Conservation (phyloP, 2,113 vertebrate genomes). For the Phaetusa simplex region DNA sequence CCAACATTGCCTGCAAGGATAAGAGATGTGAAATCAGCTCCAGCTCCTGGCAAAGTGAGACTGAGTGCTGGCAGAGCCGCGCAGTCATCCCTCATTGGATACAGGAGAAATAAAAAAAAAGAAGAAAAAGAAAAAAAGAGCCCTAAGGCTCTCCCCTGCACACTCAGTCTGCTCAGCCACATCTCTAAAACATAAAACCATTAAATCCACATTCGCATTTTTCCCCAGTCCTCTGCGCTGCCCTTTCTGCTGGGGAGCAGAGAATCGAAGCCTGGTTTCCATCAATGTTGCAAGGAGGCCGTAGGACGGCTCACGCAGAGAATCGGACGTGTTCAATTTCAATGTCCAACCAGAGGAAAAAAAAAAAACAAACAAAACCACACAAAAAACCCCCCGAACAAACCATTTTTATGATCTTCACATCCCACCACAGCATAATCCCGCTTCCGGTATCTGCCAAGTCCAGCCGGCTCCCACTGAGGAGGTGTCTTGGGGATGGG, state of each 20-base stretch:
- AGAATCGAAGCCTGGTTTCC: slow-evolving; percentile 42
- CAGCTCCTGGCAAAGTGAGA: not conserved
- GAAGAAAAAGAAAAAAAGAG: not conserved
- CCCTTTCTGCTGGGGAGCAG: slow-evolving; percentile 4
- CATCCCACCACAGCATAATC: not conserved
- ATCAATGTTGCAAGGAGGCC: not conserved
- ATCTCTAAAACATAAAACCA: slow-evolving; percentile 10
- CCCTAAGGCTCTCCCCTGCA: not conserved
- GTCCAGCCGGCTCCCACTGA: not conserved
- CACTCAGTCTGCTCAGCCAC: not conserved
- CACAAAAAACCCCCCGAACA: not conserved
- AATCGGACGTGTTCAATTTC: slow-evolving; percentile 45
- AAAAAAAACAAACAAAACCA: not conserved
- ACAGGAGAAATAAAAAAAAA: not conserved
- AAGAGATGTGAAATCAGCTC: not conserved
- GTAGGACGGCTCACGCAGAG: not conserved
- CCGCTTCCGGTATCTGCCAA: not conserved
- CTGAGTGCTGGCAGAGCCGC: not conserved
- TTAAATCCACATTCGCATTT: slow-evolving; percentile 40
- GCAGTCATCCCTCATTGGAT: not conserved
- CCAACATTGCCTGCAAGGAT: not conserved
- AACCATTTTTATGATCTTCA: slow-evolving; percentile 7
- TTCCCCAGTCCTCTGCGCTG: not conserved
- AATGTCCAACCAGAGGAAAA: not conserved
- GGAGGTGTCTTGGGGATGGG: not conserved